These are phyloP conservation scores for Grammomys dolichurus DNA, from an alignment of 2,113 vertebrate genomes.

Conservation along the genomic window DNA sequence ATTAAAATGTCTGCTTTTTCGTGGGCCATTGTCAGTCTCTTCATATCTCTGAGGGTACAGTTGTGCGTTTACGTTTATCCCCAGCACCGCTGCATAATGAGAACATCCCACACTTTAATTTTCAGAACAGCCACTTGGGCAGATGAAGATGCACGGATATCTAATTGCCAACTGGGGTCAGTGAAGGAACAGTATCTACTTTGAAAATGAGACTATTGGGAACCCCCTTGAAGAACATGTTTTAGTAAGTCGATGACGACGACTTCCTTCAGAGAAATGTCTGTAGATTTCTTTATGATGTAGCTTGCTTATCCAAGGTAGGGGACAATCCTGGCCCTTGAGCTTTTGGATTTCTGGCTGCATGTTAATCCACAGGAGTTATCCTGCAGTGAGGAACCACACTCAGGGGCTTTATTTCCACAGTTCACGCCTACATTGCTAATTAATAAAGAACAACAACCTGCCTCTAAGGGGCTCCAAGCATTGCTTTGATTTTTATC, in stretches of 20 bases:
- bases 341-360: background rate
- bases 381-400: background rate
- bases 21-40: slow-evolving; percentile 62
- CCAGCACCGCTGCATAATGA: slow-evolving; percentile 6
- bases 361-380: background rate
- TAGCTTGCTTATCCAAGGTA: background rate
- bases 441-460: slow-evolving; percentile 40
- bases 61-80: slow-evolving; percentile 3
- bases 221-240: background rate
- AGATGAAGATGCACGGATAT: background rate
- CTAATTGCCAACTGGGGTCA: slow-evolving; percentile 46
- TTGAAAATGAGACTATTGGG: slow-evolving; percentile 42
- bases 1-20: slow-evolving; percentile 77
- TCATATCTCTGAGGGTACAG: slow-evolving; percentile 27
- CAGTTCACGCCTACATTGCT: slow-evolving; percentile 21
- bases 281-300: background rate
- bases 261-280: background rate
- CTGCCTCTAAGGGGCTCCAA: background rate
- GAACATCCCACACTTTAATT: slow-evolving; percentile 62
- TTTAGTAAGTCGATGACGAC: background rate
- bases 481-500: slow-evolving; percentile 26
- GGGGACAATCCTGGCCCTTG: background rate
- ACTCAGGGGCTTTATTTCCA: slow-evolving; percentile 34
- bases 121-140: slow-evolving; percentile 14
- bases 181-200: slow-evolving; percentile 41